Evolutionary conservation across 2,113 vertebrate genomes (phyloP).

Genomic region (Cyphomyrus plagiostoma): DNA sequence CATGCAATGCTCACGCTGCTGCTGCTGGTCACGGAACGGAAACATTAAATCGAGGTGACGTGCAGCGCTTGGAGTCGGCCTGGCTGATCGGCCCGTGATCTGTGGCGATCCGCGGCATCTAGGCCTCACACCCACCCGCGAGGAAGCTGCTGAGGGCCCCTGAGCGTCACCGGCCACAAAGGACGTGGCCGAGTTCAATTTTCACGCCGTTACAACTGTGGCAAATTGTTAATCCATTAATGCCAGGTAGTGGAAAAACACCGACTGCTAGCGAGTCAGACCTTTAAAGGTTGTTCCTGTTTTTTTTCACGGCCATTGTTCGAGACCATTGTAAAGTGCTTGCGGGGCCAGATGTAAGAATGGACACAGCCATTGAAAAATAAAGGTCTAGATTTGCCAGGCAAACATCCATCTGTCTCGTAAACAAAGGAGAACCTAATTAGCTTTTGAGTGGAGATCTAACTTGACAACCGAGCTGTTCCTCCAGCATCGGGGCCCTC

Average conservation of each 20-base stretch:
- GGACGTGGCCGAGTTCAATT: neutral
- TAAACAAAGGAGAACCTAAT: neutral
- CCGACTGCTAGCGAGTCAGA: neutral
- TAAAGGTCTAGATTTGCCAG: neutral
- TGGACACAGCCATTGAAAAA: conserved; percentile 1
- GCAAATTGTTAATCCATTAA: conserved; percentile 15
- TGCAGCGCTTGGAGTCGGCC: neutral
- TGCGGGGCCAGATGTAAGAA: neutral
- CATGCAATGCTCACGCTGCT: neutral
- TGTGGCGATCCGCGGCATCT: neutral
- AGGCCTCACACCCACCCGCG: neutral
- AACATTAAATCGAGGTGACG: neutral
- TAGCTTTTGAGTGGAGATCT: neutral
- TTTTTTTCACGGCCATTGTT: neutral
- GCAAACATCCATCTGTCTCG: neutral
- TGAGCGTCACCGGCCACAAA: neutral
- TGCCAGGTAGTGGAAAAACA: neutral
- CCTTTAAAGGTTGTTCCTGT: conserved; percentile 11
- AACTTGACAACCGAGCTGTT: neutral
- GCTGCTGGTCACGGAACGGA: neutral
- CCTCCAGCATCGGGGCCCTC: neutral
- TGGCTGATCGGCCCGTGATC: neutral
- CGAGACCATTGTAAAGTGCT: neutral
- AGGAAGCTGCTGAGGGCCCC: neutral
- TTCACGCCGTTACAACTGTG: neutral